Evolutionary conservation across 1,140 invertebrate species (phyloP), one percentile per base, ranked within the genome.

Genomic region (Philotrypesis tridentata): DNA sequence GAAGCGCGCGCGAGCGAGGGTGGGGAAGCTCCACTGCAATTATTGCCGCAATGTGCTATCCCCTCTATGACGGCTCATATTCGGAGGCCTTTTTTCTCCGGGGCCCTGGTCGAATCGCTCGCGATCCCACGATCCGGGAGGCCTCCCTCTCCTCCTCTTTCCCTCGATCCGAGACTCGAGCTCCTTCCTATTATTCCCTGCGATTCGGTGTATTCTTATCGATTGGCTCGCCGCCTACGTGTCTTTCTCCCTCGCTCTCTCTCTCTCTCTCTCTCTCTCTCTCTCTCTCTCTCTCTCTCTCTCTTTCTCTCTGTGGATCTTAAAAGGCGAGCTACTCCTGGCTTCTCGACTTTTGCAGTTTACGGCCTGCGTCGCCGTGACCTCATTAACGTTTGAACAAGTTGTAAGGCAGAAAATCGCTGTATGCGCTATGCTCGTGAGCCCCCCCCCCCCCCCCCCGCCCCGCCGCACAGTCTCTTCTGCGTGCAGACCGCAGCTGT

Each of bases 11-110:
- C 2, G 40, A 4, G 25, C n/a, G 76, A 48, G 60, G 71, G 71
- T 55, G 80, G 33, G 87, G 87, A 89, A 89, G 89, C 86, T 87
- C 88, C 90, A n/a, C n/a, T n/a, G 88, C 89, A 91, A 90, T 91
- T 90, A 90, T 90, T 89, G 82, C 85, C 76, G 87, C 87, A 87
- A 84, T 87, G 82, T 87, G 87, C 82, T 33, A 61, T 61, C 84
- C 82, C 85, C 80, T 78, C 85, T 89, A 87, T 88, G 85, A 88
- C 85, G 85, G 84, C 75, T 87, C 84, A 87, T 88, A 89, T 89
- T 87, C 84, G 79, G 82, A 48, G 21, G 43, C 74, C 74, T 87
- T 87, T 86, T 87, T 86, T 79, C 78, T 67, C 43, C 6, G 25
- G 63, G 25, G 37, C 60, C 31, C 29, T 1, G 29, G 27, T 27